phyloP scores from a whole-genome alignment of 2,888 invertebrate genomes.

The Steinernema carpocapsae region DNA sequence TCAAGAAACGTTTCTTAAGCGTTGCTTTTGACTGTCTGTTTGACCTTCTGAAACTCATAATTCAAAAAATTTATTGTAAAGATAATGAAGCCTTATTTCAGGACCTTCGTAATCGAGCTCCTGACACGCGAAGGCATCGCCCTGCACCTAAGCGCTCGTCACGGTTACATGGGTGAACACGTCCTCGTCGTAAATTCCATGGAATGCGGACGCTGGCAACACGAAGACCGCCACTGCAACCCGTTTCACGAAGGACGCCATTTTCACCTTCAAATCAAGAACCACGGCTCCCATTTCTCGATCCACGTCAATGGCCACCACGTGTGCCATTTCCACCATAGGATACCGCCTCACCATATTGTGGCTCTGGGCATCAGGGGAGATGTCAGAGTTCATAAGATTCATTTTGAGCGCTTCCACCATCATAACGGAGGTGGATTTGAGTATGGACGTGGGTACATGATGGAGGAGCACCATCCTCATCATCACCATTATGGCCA shows the following conservation, averaged over 20 bases:
- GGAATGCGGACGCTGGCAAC: constrained; percentile 17
- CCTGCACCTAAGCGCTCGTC: constrained; percentile 16
- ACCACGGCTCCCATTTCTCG: constrained; percentile 24
- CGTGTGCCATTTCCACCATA: constrained; percentile 23
- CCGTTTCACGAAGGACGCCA: constrained; percentile 5
- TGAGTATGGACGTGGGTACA: background rate
- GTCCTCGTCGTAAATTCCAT: constrained; percentile 23
- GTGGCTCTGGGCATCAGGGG: constrained; percentile 10
- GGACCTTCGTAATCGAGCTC: constrained; percentile 24
- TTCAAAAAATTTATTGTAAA: too few species aligned
- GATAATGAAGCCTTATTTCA: too few species aligned
- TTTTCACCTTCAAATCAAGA: constrained; percentile 30
- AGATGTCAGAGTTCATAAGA: constrained; percentile 16
- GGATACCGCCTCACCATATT: background rate
- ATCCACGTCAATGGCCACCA: constrained; percentile 27
- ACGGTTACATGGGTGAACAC: constrained; percentile 14
- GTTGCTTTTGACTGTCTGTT: too few species aligned
- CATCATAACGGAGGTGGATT: constrained; percentile 34
- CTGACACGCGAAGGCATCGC: constrained; percentile 20
- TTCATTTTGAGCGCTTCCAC: constrained; percentile 29
- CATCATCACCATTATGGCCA: constrained; percentile 24
- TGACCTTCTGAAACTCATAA: too few species aligned
- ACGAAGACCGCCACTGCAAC: constrained; percentile 9
- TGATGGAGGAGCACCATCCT: background rate
- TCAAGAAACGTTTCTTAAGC: too few species aligned